A percentile compares a stretch with the other conserved stretches of the same genome.
These are phyloP conservation scores for Julus scandinavius DNA, from an alignment of 2,888 invertebrate species.

Conservation along the genomic window DNA sequence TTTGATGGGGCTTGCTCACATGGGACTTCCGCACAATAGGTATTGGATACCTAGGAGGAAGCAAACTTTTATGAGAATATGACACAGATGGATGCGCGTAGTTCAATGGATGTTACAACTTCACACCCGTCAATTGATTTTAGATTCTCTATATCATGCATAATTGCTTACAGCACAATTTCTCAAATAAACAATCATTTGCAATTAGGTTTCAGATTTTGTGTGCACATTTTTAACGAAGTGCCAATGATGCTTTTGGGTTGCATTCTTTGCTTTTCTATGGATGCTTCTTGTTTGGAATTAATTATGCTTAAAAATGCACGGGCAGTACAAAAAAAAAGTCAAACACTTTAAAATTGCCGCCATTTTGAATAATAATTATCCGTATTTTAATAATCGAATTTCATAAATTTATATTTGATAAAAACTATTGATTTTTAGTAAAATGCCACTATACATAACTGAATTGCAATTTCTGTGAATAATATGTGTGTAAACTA, in stretches of 20 bases:
- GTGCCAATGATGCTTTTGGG: neutral
- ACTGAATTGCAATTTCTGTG: no score
- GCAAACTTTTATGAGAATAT: neutral
- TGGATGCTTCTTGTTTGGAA: neutral
- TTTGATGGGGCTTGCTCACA: neutral
- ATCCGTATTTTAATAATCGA: neutral
- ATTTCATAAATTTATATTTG: neutral
- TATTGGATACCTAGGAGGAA: neutral
- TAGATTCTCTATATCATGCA: neutral
- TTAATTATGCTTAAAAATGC: no score
- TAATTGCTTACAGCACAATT: neutral
- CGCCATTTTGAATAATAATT: neutral
- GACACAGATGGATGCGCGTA: neutral
- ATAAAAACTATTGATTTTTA: no score
- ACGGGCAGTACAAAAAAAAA: neutral
- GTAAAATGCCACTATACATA: no score
- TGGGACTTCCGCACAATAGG: conserved; percentile 2
- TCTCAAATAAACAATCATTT: conserved; percentile 6
- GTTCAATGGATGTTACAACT: neutral
- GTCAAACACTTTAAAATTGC: neutral
- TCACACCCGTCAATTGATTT: conserved; percentile 13
- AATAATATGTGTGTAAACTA: no score
- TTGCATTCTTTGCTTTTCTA: neutral
- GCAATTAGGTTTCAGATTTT: neutral
- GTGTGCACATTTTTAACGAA: neutral